A percentile compares a stretch with the other conserved stretches of the same genome.
Evolutionary conservation across 2,888 invertebrate genomes (phyloP).

Genomic region (Limenitis camilla): DNA sequence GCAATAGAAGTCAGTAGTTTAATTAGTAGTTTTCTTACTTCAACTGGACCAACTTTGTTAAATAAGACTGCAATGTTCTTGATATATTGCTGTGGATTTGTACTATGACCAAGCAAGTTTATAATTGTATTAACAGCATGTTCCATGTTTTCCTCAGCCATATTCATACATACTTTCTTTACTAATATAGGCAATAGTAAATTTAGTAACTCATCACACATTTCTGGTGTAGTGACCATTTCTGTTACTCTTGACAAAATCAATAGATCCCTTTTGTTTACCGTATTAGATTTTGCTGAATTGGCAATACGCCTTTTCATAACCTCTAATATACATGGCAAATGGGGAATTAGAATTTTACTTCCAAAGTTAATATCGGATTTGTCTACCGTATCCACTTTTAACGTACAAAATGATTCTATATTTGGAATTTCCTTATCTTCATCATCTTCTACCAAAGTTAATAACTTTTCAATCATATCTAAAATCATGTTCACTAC

Average conservation of each 20-base stretch:
- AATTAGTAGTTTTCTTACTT: constrained; percentile 81
- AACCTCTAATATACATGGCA: constrained; percentile 80
- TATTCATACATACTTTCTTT: constrained; percentile 75
- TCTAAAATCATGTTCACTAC: constrained; percentile 82
- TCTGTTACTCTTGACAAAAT: constrained; percentile 86
- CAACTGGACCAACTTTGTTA: constrained; percentile 77
- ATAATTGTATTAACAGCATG: constrained; percentile 82
- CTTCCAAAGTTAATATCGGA: constrained; percentile 80
- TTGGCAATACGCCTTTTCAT: constrained; percentile 79
- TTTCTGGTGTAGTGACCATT: constrained; percentile 78
- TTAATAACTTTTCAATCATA: constrained; percentile 83
- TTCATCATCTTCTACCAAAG: constrained; percentile 76
- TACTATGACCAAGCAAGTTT: constrained; percentile 82
- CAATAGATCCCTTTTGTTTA: constrained; percentile 81
- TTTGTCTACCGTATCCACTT: constrained; percentile 32
- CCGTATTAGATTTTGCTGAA: constrained; percentile 70
- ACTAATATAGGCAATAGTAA: constrained; percentile 82
- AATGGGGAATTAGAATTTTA: constrained; percentile 82
- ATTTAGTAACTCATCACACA: constrained; percentile 80
- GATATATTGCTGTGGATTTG: constrained; percentile 78
- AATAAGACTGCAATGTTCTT: constrained; percentile 82
- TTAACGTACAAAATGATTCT: constrained; percentile 50
- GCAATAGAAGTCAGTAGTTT: constrained; percentile 77
- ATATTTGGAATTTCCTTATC: constrained; percentile 55
- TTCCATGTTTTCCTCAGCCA: constrained; percentile 80